These are phyloP conservation scores for Patella caerulea DNA, from an alignment of 2,888 invertebrate species.

Conservation along the genomic window DNA sequence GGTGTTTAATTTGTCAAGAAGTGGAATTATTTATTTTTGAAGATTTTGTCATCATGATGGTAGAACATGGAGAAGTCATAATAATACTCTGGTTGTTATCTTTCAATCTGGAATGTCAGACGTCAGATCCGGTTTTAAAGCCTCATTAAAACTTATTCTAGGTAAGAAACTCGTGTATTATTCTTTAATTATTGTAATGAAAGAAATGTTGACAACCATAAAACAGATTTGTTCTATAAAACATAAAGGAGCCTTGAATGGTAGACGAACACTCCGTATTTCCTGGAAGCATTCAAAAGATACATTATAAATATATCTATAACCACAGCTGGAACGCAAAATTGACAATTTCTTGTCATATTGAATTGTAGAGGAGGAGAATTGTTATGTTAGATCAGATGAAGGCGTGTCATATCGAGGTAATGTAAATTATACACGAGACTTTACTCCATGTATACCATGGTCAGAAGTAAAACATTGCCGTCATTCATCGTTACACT, in stretches of 20 bases:
- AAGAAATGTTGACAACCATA: no score
- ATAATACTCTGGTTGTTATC: background rate
- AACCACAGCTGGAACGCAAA: background rate
- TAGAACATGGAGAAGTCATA: background rate
- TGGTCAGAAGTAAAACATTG: conserved; percentile 12
- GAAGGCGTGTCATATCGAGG: conserved; percentile 20
- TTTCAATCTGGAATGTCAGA: background rate
- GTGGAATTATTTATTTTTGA: background rate
- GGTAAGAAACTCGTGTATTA: no score
- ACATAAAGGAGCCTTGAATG: no score
- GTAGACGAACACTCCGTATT: no score
- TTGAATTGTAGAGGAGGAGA: conserved; percentile 18
- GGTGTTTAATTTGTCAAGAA: no score
- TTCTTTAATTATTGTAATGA: no score
- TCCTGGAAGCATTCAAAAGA: no score
- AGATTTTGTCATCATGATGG: background rate
- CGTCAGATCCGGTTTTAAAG: no score
- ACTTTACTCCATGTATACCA: conserved; percentile 17
- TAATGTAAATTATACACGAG: conserved; percentile 13
- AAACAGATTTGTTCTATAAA: no score
- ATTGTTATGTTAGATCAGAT: conserved; percentile 16
- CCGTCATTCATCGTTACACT: conserved; percentile 8
- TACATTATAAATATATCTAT: background rate
- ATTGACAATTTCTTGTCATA: background rate
- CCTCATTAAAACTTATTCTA: no score